Percentiles rank a stretch among this genome's conserved stretches.
Evolutionary conservation across 2,113 vertebrate species (phyloP).

Genomic region (Sclerurus mexicanus): DNA sequence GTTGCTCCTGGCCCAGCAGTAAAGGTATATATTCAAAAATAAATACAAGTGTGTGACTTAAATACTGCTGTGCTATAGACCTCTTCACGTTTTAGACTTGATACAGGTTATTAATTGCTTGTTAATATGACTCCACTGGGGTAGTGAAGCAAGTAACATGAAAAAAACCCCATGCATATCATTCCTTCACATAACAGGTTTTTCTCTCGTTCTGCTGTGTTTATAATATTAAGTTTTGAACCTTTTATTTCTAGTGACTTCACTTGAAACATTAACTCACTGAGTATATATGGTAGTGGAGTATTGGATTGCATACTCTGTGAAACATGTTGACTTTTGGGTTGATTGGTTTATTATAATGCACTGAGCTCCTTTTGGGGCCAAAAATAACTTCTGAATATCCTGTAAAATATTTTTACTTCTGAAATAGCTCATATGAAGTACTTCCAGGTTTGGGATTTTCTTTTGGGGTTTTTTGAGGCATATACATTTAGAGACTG

Average conservation of each 20-base stretch:
- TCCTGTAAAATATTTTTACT: neutral
- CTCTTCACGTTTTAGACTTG: neutral
- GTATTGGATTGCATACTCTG: neutral
- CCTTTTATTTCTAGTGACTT: neutral
- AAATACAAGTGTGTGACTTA: neutral
- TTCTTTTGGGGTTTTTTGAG: neutral
- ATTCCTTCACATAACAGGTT: neutral
- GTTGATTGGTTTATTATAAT: neutral
- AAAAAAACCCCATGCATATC: neutral
- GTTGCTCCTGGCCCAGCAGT: conserved; percentile 88
- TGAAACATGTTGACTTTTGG: neutral
- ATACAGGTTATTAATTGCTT: neutral
- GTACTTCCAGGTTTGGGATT: neutral
- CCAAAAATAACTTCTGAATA: neutral
- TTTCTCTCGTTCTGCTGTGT: neutral
- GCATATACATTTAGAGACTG: neutral
- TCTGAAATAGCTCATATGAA: neutral
- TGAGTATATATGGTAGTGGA: neutral
- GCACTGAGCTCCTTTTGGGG: neutral
- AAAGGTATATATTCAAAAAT: conserved; percentile 76
- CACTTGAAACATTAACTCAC: neutral
- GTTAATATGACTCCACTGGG: neutral
- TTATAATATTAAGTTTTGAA: neutral
- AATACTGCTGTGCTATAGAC: neutral
- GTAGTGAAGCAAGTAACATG: neutral